phyloP scores from a whole-genome alignment of 1,140 invertebrate genomes.

The Zaprionus davidi region DNA sequence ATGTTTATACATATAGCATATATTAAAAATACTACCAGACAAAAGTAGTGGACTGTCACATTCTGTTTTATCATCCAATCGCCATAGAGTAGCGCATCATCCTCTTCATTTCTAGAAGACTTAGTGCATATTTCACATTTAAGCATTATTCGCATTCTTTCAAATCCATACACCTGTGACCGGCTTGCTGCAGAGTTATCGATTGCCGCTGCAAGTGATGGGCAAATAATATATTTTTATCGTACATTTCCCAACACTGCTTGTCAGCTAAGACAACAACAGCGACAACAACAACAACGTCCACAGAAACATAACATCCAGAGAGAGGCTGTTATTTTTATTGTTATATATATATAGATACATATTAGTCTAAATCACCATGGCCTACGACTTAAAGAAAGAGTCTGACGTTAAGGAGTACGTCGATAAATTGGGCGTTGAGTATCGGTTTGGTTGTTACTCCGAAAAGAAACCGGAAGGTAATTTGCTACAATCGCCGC shows the following conservation, averaged over 20 bases:
- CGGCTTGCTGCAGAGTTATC: background rate
- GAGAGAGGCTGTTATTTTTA: conserved; percentile 41
- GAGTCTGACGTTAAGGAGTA: conserved; percentile 94
- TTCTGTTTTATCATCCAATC: conserved; percentile 60
- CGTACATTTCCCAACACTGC: conserved; percentile 27
- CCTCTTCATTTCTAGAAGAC: background rate
- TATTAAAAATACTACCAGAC: conserved; percentile 51
- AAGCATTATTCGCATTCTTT: conserved; percentile 9
- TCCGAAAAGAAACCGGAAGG: conserved; percentile 92
- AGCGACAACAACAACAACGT: conserved; percentile 30
- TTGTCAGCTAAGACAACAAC: conserved; percentile 33
- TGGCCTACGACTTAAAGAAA: conserved; percentile 91
- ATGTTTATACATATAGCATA: background rate
- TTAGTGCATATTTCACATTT: conserved; percentile 57
- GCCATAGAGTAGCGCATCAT: conserved; percentile 50
- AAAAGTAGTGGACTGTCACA: conserved; percentile 70
- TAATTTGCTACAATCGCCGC: conserved; percentile 73
- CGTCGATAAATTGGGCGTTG: conserved; percentile 94
- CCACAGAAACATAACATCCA: conserved; percentile 37
- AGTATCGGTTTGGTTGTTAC: conserved; percentile 96
- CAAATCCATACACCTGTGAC: background rate
- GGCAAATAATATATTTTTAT: background rate
- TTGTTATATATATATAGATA: conserved; percentile 8
- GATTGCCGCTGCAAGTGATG: background rate
- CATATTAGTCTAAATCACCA: conserved; percentile 62